These are phyloP conservation scores for Glyptemys insculpta DNA, from an alignment of 2,797 vertebrate genomes.

Conservation along the genomic window DNA sequence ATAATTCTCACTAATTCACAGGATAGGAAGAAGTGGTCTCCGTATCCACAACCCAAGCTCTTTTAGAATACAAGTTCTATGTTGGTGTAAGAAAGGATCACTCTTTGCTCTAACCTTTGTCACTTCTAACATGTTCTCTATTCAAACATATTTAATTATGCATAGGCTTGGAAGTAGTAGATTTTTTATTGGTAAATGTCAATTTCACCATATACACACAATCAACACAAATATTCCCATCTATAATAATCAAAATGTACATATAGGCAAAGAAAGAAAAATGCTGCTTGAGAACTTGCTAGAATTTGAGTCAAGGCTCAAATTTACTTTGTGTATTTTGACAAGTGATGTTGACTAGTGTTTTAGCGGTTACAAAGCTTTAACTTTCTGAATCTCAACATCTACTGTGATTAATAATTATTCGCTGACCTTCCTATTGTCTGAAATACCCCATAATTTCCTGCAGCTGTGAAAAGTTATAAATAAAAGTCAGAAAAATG, in stretches of 20 bases:
- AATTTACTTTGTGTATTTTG: not conserved
- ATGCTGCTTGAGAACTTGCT: too few species aligned
- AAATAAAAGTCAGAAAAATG: not conserved
- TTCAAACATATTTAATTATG: not conserved
- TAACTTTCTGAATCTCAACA: not conserved
- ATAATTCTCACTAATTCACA: not conserved
- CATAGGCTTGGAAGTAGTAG: not conserved
- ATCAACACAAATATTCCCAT: not conserved
- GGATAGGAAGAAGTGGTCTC: not conserved
- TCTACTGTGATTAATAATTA: not conserved
- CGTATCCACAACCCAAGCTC: not conserved
- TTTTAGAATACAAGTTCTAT: not conserved
- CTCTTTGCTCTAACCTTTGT: not conserved
- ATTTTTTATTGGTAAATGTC: not conserved
- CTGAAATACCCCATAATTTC: not conserved
- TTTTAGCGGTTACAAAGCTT: not conserved
- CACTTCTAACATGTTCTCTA: too few species aligned
- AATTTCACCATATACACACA: not conserved
- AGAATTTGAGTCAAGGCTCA: not conserved
- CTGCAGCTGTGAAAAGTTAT: not conserved
- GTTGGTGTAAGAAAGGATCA: not conserved
- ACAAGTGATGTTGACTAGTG: not conserved
- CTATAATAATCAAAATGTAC: not conserved
- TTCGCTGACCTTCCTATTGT: not conserved
- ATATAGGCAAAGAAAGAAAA: too few species aligned